Conservation (phyloP, 2,888 invertebrate species). For the Philereme transversata region DNA sequence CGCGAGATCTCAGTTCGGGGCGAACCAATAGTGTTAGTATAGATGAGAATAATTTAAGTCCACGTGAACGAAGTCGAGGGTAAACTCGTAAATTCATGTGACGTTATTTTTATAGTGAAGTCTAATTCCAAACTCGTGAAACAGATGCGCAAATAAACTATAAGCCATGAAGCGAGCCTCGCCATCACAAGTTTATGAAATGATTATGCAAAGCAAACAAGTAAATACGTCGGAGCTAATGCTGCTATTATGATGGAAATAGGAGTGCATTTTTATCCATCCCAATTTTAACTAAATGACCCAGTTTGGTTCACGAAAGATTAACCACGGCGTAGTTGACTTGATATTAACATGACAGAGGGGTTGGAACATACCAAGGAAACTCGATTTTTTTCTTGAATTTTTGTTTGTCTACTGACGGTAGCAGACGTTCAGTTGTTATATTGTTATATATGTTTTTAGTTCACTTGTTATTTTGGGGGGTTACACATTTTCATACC, state of each 20-base stretch:
- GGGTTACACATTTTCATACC: no score
- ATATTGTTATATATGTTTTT: no score
- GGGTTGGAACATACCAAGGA: conserved; percentile 10
- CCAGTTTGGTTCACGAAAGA: conserved; percentile 72
- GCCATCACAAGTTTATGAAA: conserved; percentile 7
- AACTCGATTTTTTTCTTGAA: not conserved
- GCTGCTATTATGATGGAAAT: conserved; percentile 70
- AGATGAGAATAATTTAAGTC: no score
- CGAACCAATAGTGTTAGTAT: no score
- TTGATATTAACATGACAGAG: conserved; percentile 66
- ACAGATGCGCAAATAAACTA: conserved; percentile 8
- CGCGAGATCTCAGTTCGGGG: no score
- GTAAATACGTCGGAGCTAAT: conserved; percentile 50
- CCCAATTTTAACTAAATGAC: conserved; percentile 74
- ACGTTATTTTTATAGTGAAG: not conserved
- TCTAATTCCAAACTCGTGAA: not conserved
- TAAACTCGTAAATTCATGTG: not conserved
- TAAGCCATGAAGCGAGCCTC: conserved; percentile 6
- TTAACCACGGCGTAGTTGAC: conserved; percentile 65
- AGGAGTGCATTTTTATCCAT: conserved; percentile 71
- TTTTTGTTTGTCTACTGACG: not conserved
- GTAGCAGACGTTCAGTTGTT: no score
- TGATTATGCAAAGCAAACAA: conserved; percentile 21
- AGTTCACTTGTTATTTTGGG: no score
- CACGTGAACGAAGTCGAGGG: no score